Evolutionary conservation across 2,888 invertebrate species (phyloP), one percentile per base, ranked within the genome.

Genomic region (Tribolium freemani): DNA sequence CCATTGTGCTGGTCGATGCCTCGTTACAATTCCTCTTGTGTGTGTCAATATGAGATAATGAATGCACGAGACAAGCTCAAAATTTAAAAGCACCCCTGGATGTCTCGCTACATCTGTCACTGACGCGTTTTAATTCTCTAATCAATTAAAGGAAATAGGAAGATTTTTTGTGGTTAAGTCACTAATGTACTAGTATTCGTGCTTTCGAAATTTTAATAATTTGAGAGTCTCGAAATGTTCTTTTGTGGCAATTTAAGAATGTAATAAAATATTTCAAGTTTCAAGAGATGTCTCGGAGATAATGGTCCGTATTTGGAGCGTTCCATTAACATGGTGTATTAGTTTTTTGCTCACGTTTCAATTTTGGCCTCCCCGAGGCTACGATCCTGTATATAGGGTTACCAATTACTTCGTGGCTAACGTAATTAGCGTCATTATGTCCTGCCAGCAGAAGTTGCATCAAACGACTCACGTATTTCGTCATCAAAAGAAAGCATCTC

Each of bases 391-490:
- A 80, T 81, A 79, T 81, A 79, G 78, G 77, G 80, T 81, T 82
- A 81, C 81, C 82, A 82, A 82, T 81, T 82, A 81, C 78, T 76
- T 76, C 75, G 74, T 76, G 80, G 78, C 74, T 81, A 81, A 81
- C 78, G 75, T 76, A 81, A 81, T 81, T 81, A 81, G 77, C 79
- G 76, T 81, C 80, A 79, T 81, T 81, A 81, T 75, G 78, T 77
- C 74, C 76, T 70, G 67, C 54, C 70, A 67, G 76, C 78, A 77
- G 72, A 21, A 66, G 45, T 53, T 46, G 67, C 67, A 67, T 67
- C 38, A 10, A 61, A 44, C 44, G 66, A 45, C 53, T 67, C 67
- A 46, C 67, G 67, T 66, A 20, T 13, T 20, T 2, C 26, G 5
- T 3, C 56, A 26, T 57, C 38, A 38, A 64, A 64, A 64, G 53